Evolutionary conservation across 2,797 vertebrate species (phyloP).

Genomic region (Anolis apletophallus): DNA sequence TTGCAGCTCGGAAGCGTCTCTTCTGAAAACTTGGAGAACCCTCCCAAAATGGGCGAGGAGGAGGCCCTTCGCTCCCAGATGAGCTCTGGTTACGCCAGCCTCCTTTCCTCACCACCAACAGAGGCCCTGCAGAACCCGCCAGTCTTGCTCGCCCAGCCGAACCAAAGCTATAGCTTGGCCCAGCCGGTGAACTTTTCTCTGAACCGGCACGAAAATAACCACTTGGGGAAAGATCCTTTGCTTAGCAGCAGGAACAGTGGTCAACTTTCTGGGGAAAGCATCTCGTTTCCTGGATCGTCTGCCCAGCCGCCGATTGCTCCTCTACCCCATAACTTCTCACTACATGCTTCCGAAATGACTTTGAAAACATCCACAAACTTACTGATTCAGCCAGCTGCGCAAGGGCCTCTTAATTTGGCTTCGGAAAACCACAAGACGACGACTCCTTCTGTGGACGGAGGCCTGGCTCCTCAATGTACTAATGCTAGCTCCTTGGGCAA

Average conservation of each 20-base stretch:
- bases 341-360: constrained; percentile 66
- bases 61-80: constrained; percentile 84
- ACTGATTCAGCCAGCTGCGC: constrained; percentile 64
- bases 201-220: constrained; percentile 79
- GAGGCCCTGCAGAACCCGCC: constrained; percentile 88
- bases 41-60: constrained; percentile 89
- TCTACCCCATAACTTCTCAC: constrained; percentile 74
- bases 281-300: constrained; percentile 56
- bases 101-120: constrained; percentile 84
- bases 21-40: constrained; percentile 96
- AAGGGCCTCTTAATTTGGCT: constrained; percentile 81
- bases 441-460: constrained; percentile 65
- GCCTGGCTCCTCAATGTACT: constrained; percentile 57
- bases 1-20: constrained; percentile 66
- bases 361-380: constrained; percentile 66
- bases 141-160: constrained; percentile 90
- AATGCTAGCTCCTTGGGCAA: constrained; percentile 61
- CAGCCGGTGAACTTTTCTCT: constrained; percentile 78
- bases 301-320: constrained; percentile 65
- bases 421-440: constrained; percentile 75
- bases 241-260: constrained; percentile 67
- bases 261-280: constrained; percentile 70
- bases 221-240: constrained; percentile 69
- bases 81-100: constrained; percentile 90
- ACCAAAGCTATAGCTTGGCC: constrained; percentile 87